Conservation (phyloP, 1,140 invertebrate genomes). For the Dufourea novaeangliae region DNA sequence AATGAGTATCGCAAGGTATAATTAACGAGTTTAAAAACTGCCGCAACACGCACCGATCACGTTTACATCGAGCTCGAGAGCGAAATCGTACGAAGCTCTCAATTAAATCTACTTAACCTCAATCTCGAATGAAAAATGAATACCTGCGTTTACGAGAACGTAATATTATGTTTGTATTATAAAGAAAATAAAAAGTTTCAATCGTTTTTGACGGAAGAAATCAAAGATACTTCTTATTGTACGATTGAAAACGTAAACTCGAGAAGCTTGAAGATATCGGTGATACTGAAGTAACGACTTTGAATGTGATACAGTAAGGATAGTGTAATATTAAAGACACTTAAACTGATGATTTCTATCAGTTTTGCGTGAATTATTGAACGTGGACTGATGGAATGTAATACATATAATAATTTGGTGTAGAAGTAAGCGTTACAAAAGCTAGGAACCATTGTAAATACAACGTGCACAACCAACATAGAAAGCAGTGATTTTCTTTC, state of each 20-base stretch:
- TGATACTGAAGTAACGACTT: constrained; percentile 16
- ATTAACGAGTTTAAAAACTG: constrained; percentile 39
- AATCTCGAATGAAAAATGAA: constrained; percentile 51
- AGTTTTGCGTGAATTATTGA: not conserved
- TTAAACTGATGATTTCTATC: constrained; percentile 19
- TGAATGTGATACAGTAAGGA: constrained; percentile 5
- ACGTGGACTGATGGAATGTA: constrained; percentile 15
- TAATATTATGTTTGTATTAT: constrained; percentile 32
- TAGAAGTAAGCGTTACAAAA: not conserved
- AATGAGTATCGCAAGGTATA: constrained; percentile 33
- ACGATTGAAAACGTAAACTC: not conserved
- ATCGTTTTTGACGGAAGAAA: constrained; percentile 19
- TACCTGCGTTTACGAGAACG: constrained; percentile 26
- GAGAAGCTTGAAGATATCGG: constrained; percentile 8
- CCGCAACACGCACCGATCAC: not conserved
- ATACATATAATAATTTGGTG: not conserved
- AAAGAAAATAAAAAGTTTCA: constrained; percentile 10
- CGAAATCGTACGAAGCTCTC: not conserved
- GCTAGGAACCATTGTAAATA: not conserved
- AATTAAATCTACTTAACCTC: constrained; percentile 50
- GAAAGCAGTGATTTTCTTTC: constrained; percentile 6
- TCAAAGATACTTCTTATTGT: not conserved
- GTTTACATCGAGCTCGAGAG: not conserved
- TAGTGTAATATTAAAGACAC: constrained; percentile 3
- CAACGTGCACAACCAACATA: constrained; percentile 24